A percentile compares a stretch with the other conserved stretches of the same genome.
Evolutionary conservation across 2,888 invertebrate genomes (phyloP).

Genomic region (Nemapogon koenigi): DNA sequence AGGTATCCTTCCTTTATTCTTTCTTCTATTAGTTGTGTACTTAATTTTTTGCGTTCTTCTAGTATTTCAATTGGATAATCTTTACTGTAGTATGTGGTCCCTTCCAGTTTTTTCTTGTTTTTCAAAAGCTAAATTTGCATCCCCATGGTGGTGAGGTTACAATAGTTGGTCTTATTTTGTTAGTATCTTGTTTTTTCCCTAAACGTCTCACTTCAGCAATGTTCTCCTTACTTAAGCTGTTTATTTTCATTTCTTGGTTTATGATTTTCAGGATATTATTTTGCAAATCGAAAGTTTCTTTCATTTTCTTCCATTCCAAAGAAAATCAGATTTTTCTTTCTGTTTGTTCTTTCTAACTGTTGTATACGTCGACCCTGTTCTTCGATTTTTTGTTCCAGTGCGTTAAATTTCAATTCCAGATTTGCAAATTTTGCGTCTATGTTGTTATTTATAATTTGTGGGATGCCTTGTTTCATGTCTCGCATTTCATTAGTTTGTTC

Average conservation of each 20-base stretch:
- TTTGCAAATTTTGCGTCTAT: conserved; percentile 1
- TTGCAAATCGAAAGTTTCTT: not conserved
- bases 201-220: not conserved
- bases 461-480: not conserved
- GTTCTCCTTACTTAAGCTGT: not conserved
- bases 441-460: conserved; percentile 1
- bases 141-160: not conserved
- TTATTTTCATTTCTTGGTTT: not conserved
- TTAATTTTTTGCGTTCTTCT: not conserved
- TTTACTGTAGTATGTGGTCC: not conserved
- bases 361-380: not conserved
- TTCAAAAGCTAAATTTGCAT: conserved; percentile 2
- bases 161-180: conserved; percentile 1
- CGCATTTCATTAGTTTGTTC: not conserved
- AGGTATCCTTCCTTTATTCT: not conserved
- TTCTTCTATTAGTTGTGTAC: not conserved
- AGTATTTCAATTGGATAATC: conserved; percentile 1
- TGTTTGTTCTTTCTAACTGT: not conserved
- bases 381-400: not conserved
- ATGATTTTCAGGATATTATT: not conserved
- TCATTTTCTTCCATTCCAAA: conserved; percentile 6
- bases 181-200: not conserved
- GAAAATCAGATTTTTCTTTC: conserved; percentile 3
- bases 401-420: not conserved
- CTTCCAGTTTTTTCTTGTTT: not conserved